Evolutionary conservation across 2,797 vertebrate genomes (phyloP).

Genomic region (Coracias cyanogaster): DNA sequence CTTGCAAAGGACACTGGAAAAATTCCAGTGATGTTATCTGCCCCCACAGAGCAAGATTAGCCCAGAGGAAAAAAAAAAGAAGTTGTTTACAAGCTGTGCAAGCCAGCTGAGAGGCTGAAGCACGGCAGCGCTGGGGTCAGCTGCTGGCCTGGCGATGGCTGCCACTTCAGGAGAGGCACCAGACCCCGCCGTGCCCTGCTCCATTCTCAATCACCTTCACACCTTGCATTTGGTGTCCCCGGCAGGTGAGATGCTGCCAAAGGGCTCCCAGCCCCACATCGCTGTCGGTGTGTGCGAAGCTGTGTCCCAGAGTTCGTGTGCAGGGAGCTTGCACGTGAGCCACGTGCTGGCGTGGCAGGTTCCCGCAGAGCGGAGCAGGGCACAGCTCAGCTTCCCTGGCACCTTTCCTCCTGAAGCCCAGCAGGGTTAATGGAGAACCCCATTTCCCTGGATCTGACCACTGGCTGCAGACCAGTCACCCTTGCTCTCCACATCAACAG

Average conservation of each 20-base stretch:
- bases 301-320: rapidly evolving
- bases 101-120: neutral
- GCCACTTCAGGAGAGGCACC: neutral
- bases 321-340: neutral
- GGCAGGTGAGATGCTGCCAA: neutral
- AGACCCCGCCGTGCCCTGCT: neutral
- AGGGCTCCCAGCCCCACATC: rapidly evolving
- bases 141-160: neutral
- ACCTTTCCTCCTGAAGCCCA: neutral
- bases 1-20: conserved; percentile 63
- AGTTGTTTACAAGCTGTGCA: conserved; percentile 41
- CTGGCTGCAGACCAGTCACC: neutral
- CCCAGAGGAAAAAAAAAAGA: neutral
- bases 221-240: neutral
- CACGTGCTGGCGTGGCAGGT: neutral
- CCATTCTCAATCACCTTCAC: neutral
- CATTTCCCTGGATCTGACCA: neutral
- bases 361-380: neutral
- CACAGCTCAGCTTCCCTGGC: neutral
- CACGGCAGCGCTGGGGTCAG: neutral
- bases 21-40: conserved; percentile 68
- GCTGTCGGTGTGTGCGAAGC: rapidly evolving
- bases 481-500: neutral
- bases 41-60: conserved; percentile 24
- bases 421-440: neutral